Base-by-base conservation (phyloP, 2,888 invertebrate genomes). In the Melinopterus prodromus region DNA sequence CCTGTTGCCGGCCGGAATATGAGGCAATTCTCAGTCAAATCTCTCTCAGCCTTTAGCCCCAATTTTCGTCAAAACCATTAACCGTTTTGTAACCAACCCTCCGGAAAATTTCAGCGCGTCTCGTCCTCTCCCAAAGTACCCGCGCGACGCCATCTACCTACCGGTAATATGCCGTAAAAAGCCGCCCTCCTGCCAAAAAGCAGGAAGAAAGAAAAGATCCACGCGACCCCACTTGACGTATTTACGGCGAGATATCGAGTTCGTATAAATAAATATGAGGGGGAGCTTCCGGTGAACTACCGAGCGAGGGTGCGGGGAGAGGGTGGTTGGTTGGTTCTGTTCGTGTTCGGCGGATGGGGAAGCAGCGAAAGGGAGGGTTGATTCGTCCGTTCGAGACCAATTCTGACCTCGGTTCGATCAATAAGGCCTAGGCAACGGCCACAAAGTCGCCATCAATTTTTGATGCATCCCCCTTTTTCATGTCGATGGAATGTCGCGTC, bases 351-450 rank as follows among this genome's bases (percentile, higher is more conserved):
- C 7, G 9, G 53, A 53, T 7, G 53, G 53, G 53, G 7, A 12
- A 12, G 53, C 12, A 9, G 53, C 0, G 1, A 12, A 6, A 9
- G 53, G 7, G 53, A 12, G 53, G 53, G 53, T 53, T 53, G 53
- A 53, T 53, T 53, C 53, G 53, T 4, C 53, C 53, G 53, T 53
- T 12, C 53, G 80, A 83, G 81, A 82, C 80, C 81, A 70, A 53
- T 78, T 69, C 78, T 71, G 53, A 53, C 53, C 53, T 53, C 53
- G 53, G 53, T 12, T 26, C 83, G 85, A 86, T 86, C 86, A 85
- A 86, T 86, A 86, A 84, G 86, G 83, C 85, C 85, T 84, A 85
- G 84, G 84, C 85, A 86, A 83, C 84, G 81, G 82, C 79, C 82
- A 80, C 81, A 80, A 80, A 79, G 77, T 80, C 79, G 82, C 82